Base-by-base conservation (phyloP, 2,888 invertebrate species). In the Lycia hirtaria region DNA sequence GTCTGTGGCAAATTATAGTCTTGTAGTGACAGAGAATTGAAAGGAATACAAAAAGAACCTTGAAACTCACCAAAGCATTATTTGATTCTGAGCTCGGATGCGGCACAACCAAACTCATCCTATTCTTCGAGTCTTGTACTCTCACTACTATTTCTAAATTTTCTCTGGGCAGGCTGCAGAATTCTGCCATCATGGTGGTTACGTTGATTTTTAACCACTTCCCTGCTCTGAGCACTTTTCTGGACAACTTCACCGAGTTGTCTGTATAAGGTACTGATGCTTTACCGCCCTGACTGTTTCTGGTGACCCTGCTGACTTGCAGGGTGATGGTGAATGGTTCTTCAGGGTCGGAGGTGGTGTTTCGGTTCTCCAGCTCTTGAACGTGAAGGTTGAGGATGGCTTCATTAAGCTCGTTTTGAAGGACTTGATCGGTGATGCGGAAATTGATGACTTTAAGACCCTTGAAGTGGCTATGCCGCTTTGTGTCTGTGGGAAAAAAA, bases 101-200 rank as follows among this genome's bases (percentile, higher is more conserved):
- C n/a, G 95, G 95, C 69, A 95, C 94, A 40, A 95, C 93, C 68
- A 95, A 91, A 67, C 93, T 93, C 80, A 93, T 93, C 76, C 93
- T 93, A 81, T 83, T 87, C 85, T 87, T 94, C 64, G 93, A 93
- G 80, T 93, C 94, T 75, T 93, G 93, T 67, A 93, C 94, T 83
- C 95, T 95, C 67, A 97, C 93, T 17, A 96, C 94, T 71, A 97
- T 94, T 33, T 96, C 97, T 71, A 95, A 93, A 78, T 95, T 96
- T 71, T 95, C 95, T 54, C 94, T 91, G 2, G 95, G 95, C 78
- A 94, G 93, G 65, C 94, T 94, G 81, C 96, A 95, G 95, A 97
- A 97, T 69, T 96, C 95, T 43, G 94, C 93, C 28, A 97, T 95
- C 87, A 96, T 93, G 40, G 94, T 93, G 38, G 95, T 94, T 5